Evolutionary conservation across 2,113 vertebrate genomes (phyloP), one percentile per base, ranked within the genome.

Genomic region (Pomatostomus ruficeps): DNA sequence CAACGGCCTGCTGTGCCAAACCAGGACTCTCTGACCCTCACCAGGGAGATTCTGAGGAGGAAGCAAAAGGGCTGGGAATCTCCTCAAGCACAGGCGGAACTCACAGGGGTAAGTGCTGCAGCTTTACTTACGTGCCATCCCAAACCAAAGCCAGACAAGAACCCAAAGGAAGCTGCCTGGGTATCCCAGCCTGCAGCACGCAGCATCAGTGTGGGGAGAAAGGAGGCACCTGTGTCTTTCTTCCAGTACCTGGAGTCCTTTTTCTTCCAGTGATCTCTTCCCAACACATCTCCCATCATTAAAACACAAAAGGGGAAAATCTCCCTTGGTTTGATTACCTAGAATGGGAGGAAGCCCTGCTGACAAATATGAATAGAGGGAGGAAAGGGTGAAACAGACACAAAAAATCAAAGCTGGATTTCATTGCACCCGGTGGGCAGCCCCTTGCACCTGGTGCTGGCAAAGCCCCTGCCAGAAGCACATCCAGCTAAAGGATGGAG

Each of bases 121-220:
- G 66, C 9, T 14, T 63, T 63, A 9, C 58, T 55, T 5, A 2
- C 3, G 43, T 7, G 59, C 36, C 26, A 36, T 9, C 26, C 85
- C 57, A 52, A 45, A 66, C 3, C 31, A 16, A 75, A 40, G n/a
- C 23, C 66, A 43, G 77, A 14, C 11, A 28, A 19, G 70, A 14
- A 48, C 7, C 29, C 43, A 35, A n/a, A 20, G 0, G 22, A 24
- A 14, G 36, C 52, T 77, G 48, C 45, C 40, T 1, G 5, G 12
- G 22, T 18, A 17, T 16, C 62, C 57, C 52, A 85, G 61, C 26
- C 54, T 14, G 7, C 11, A 19, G 49, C 1, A 7, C 42, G 55
- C 62, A 33, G 42, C 46, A 51, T 7, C 1, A 3, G 26, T 0
- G 0, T 21, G 33, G 31, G n/a, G 36, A 89, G 33, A 36, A 58